phyloP scores from a whole-genome alignment of 1,140 invertebrate species.

The Achroia grisella region DNA sequence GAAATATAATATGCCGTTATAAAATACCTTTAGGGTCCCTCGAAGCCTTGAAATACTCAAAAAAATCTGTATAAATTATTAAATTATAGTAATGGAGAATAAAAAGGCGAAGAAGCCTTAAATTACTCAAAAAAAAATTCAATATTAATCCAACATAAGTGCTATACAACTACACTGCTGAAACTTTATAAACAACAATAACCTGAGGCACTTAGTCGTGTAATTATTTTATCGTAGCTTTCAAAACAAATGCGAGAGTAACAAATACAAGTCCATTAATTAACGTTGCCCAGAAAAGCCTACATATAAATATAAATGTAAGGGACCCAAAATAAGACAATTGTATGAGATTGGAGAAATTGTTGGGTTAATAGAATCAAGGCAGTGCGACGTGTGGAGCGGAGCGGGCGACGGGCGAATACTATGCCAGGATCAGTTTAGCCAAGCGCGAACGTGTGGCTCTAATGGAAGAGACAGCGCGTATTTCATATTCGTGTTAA shows the following conservation, averaged over 20 bases:
- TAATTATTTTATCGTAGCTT: neutral
- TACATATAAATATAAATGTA: slow-evolving; percentile 12
- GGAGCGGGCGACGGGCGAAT: slow-evolving; percentile 23
- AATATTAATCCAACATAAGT: neutral
- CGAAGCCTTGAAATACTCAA: too few relatives aligned
- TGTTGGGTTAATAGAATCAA: slow-evolving; percentile 53
- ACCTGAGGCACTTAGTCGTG: too few relatives aligned
- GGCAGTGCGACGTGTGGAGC: slow-evolving; percentile 12
- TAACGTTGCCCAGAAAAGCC: slow-evolving; percentile 6
- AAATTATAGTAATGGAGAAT: too few relatives aligned
- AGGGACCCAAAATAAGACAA: slow-evolving; percentile 25
- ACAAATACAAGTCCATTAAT: slow-evolving; percentile 6
- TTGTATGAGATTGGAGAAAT: slow-evolving; percentile 41
- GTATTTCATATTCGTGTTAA: too few relatives aligned
- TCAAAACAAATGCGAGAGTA: slow-evolving; percentile 2
- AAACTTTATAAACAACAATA: neutral
- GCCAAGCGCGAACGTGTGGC: slow-evolving; percentile 26
- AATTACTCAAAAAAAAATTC: too few relatives aligned
- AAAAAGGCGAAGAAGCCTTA: too few relatives aligned
- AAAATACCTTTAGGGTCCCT: too few relatives aligned
- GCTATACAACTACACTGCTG: neutral
- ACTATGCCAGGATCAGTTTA: slow-evolving; percentile 36
- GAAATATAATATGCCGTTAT: too few relatives aligned
- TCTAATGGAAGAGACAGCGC: neutral
- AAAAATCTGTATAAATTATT: too few relatives aligned